Evolutionary conservation across 1,140 invertebrate species (phyloP), one percentile per base, ranked within the genome.

Genomic region (Saccostrea glomerata): DNA sequence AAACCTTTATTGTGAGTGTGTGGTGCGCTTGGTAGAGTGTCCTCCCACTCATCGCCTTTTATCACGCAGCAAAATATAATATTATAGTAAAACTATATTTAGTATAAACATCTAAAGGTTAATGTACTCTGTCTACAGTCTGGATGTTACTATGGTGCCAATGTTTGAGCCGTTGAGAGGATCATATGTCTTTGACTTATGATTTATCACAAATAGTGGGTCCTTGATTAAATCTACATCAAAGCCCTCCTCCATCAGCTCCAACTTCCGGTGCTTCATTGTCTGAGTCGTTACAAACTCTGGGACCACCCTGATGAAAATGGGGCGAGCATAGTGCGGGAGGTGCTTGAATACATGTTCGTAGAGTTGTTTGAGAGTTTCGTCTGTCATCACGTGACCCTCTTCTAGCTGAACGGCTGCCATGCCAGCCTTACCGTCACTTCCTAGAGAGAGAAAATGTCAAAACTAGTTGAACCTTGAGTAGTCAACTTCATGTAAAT

Each of bases 341-440:
- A 99, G 94, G 30, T 96, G 95, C 25, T 92, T 82, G 7, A 89
- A 56, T 66, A 93, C 87, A 56, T 93, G 89, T 11, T 86, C 25
- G 17, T 91, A 91, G 7, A 95, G 89, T 20, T 90, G 56, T 36
- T 88, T 60, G 0, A 95, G 73, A 13, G 91, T 83, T n/a, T 90
- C 55, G 0, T 82, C 12, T 56, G 91, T 90, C 13, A 92, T 15
- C 2, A 85, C 30, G 2, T 58, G 30, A 20, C 87, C 89, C 2
- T 93, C 87, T 20, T 93, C 89, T 86, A 96, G 96, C 54, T 96
- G 96, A 0, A 98, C 93, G 5, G 98, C 98, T 30, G 97, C 98
- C 99, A 99, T 99, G 25, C 99, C 98, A 30, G 98, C 98, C 89
- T 97, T 96, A 2, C 98, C 98, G 95, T 99, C 98, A 82, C 96